A percentile compares a stretch with the other conserved stretches of the same genome.
These are phyloP conservation scores for Candidula unifasciata DNA, from an alignment of 2,888 invertebrate species.

Conservation along the genomic window DNA sequence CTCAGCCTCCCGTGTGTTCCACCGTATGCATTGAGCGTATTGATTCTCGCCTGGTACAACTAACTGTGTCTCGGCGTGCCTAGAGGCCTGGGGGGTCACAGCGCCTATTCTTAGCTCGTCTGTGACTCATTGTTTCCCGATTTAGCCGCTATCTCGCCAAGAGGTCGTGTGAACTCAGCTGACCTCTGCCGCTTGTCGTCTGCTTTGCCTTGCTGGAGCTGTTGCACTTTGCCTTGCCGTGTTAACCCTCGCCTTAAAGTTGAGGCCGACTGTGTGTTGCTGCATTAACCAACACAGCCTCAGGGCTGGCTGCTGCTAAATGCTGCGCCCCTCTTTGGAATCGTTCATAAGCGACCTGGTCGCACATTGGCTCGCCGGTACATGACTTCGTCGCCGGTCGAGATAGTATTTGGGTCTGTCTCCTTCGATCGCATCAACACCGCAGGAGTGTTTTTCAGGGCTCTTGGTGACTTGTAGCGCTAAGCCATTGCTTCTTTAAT, in stretches of 20 bases:
- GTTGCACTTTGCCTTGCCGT: neutral
- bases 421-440: too few species aligned
- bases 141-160: constrained; percentile 41
- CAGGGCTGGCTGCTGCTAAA: too few species aligned
- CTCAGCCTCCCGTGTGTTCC: neutral
- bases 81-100: constrained; percentile 26
- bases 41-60: neutral
- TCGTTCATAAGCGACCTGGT: too few species aligned
- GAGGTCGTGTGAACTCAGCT: constrained; percentile 45
- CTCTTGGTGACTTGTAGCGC: too few species aligned
- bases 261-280: neutral
- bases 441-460: too few species aligned
- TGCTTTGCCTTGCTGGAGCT: neutral
- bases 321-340: too few species aligned
- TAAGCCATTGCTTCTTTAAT: too few species aligned
- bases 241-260: neutral
- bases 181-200: constrained; percentile 36
- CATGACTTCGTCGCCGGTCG: too few species aligned
- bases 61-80: constrained; percentile 10
- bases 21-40: neutral
- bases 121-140: constrained; percentile 49
- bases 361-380: too few species aligned
- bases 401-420: too few species aligned
- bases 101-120: constrained; percentile 42
- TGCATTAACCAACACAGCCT: too few species aligned